Evolutionary conservation across 2,797 vertebrate species (phyloP).

Genomic region (Pteronotus mesoamericanus): DNA sequence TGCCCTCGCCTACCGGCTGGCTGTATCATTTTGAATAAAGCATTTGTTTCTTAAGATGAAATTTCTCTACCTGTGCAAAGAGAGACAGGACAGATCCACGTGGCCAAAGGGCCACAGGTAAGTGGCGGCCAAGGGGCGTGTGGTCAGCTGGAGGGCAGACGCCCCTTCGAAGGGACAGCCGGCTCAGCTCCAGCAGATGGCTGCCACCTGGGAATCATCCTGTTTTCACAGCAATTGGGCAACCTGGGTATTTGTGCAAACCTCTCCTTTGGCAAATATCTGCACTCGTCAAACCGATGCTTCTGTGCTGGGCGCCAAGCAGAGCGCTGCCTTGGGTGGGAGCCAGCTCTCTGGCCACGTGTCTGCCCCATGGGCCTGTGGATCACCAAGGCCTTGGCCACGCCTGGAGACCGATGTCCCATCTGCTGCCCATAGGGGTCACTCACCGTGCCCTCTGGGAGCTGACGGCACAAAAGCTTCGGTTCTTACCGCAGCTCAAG

Average conservation of each 20-base stretch:
- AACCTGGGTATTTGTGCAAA: rapidly evolving
- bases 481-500: background rate
- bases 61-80: background rate
- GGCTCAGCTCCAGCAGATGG: background rate
- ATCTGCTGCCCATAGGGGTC: background rate
- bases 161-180: background rate
- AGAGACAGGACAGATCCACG: rapidly evolving
- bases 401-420: background rate
- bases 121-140: rapidly evolving
- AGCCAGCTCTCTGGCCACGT: background rate
- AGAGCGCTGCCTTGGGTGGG: background rate
- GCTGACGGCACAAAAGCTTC: background rate
- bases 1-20: background rate
- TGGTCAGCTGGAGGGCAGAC: background rate
- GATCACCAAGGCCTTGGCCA: rapidly evolving
- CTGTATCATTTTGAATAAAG: background rate
- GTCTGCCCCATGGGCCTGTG: rapidly evolving
- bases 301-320: background rate
- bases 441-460: background rate
- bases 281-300: too few species aligned
- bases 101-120: rapidly evolving
- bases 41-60: background rate
- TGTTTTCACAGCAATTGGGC: background rate
- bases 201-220: background rate
- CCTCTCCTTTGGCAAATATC: background rate